phyloP scores from a whole-genome alignment of 2,113 vertebrate genomes.

The Rhinolophus sinicus region DNA sequence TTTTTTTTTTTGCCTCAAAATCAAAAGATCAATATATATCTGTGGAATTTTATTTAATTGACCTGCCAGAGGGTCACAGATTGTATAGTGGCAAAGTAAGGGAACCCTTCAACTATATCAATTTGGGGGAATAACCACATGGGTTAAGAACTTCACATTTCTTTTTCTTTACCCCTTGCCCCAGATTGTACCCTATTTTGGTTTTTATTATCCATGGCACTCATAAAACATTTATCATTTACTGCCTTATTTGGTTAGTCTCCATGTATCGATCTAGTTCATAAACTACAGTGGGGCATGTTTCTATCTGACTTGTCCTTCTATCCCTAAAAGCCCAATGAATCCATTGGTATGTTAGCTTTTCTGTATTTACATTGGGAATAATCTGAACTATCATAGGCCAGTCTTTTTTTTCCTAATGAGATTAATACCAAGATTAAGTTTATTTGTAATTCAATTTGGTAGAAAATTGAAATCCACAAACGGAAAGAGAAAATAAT shows the following conservation, averaged over 20 bases:
- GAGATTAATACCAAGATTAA: background rate
- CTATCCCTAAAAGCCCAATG: background rate
- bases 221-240: background rate
- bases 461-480: constrained; percentile 47
- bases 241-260: background rate
- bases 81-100: background rate
- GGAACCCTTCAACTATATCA: background rate
- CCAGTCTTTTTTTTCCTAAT: background rate
- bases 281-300: background rate
- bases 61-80: background rate
- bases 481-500: constrained; percentile 22
- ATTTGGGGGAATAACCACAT: background rate
- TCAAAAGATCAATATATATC: background rate
- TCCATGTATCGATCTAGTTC: background rate
- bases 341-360: background rate
- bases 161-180: background rate
- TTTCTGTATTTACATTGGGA: background rate
- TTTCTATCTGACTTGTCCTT: background rate
- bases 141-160: background rate
- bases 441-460: constrained; percentile 29
- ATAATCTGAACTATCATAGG: background rate
- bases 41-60: background rate
- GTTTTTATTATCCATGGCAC: background rate
- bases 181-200: background rate
- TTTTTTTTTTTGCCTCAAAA: background rate